Evolutionary conservation across 2,797 vertebrate species (phyloP).

Genomic region (Tapera naevia): DNA sequence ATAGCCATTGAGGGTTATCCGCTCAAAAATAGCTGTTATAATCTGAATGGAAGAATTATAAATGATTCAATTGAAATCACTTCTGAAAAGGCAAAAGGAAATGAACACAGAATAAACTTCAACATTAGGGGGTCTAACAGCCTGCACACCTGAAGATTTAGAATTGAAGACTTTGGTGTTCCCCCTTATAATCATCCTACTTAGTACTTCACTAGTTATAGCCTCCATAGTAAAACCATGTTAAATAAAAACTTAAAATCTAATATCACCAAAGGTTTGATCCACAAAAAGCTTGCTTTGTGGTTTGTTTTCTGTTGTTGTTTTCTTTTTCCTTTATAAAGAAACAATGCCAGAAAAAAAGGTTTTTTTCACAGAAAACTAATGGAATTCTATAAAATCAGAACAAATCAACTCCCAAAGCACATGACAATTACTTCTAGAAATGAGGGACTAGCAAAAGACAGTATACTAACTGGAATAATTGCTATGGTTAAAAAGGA

Average conservation of each 20-base stretch:
- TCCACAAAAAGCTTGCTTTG: neutral
- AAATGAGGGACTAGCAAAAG: neutral
- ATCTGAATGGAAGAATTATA: conserved; percentile 70
- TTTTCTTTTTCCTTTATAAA: neutral
- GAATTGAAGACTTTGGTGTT: neutral
- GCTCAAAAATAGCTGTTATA: conserved; percentile 68
- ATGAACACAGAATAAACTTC: conserved; percentile 50
- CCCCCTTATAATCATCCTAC: neutral
- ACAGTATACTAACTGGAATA: neutral
- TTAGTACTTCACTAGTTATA: neutral
- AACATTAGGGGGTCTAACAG: neutral
- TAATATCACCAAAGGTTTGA: neutral
- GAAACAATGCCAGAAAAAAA: neutral
- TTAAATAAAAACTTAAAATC: neutral
- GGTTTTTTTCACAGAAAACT: neutral
- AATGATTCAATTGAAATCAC: conserved; percentile 66
- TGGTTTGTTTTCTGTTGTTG: no score
- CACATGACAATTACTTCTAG: neutral
- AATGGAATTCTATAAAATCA: neutral
- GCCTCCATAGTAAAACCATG: neutral
- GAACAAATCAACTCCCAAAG: neutral
- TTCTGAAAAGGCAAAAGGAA: conserved; percentile 52
- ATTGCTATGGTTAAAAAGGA: neutral
- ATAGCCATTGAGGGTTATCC: conserved; percentile 68
- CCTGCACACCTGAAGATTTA: neutral